Evolutionary conservation across 1,140 invertebrate genomes (phyloP), one percentile per base, ranked within the genome.

Genomic region (Rhopalosiphum maidis): DNA sequence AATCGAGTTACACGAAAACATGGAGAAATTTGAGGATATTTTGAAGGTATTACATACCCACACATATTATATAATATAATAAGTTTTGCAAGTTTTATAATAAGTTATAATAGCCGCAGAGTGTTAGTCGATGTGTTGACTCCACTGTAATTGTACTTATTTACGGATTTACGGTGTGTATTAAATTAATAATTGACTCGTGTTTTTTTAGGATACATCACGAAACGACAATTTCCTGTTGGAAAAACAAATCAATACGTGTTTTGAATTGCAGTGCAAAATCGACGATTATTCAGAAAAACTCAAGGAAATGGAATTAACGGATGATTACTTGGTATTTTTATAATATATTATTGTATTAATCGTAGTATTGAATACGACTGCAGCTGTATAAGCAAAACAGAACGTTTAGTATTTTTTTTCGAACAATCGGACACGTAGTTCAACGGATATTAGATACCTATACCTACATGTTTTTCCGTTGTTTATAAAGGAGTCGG

Each of bases 231-330:
- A 30, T 68, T 43, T 22, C 0, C 25, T 15, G 25, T 68, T 90
- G 89, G 89, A 90, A 90, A 90, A 90, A 43, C 54, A 68, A 90
- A 90, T 90, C 21, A 90, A 90, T 46, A 60, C 18, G 2, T 90
- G 55, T 90, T 90, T 90, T 21, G 37, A 90, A 8, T 68, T 90
- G 21, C 35, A 23, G 0, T 68, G 54, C 30, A 41, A 90, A 90
- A n/a, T 90, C 18, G 89, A 90, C 68, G 54, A 43, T 43, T 90
- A 68, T 30, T 41, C 25, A 5, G 37, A 90, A 1, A 90, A 68
- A 43, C 25, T 90, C 2, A 22, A 43, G 4, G 41, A 90, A 46
- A 4, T 68, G 2, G 89, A 90, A 68, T 43, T 21, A 37, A 30
- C 5, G 1, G 54, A 43, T 2, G 18, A 60, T n/a, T 68, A 35